A percentile compares a stretch with the other conserved stretches of the same genome.
These are phyloP conservation scores for Trididemnum clinides DNA, from an alignment of 23 tunicate species.

Conservation along the genomic window DNA sequence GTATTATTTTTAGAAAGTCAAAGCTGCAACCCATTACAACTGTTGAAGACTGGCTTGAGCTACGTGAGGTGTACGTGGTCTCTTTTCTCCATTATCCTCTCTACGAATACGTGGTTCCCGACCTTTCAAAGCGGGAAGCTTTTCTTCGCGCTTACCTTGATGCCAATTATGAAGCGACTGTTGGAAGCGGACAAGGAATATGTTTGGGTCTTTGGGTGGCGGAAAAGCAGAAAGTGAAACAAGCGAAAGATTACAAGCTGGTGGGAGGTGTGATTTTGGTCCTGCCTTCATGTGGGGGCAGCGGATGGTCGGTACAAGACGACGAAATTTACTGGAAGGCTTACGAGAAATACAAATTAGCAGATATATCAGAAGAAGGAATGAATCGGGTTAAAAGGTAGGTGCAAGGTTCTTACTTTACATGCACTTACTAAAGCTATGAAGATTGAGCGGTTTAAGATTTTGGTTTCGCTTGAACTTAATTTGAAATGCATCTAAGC, in stretches of 20 bases:
- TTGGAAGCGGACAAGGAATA: conserved; percentile 63
- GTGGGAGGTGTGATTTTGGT: conserved; percentile 74
- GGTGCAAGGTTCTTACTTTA: background rate
- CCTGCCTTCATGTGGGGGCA: conserved; percentile 65
- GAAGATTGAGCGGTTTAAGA: no score
- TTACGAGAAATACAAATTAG: conserved; percentile 55
- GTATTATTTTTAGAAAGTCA: conserved; percentile 6
- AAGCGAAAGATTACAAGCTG: background rate
- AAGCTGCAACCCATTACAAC: conserved; percentile 31
- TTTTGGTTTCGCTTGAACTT: no score
- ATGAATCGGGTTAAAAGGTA: conserved; percentile 57
- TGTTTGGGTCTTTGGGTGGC: conserved; percentile 9
- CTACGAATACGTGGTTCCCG: conserved; percentile 80
- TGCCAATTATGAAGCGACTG: conserved; percentile 83
- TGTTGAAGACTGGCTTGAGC: conserved; percentile 52
- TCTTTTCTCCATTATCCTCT: conserved; percentile 77
- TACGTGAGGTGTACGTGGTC: conserved; percentile 64
- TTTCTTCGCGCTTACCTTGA: conserved; percentile 84
- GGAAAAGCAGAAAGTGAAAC: background rate
- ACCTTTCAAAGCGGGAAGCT: conserved; percentile 50
- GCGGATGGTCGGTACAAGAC: conserved; percentile 53
- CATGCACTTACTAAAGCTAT: no score
- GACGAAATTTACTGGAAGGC: conserved; percentile 73
- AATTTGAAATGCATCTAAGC: no score
- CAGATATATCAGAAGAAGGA: conserved; percentile 52